Conservation (phyloP, 2,888 invertebrate species). For the Lathronympha strigana region DNA sequence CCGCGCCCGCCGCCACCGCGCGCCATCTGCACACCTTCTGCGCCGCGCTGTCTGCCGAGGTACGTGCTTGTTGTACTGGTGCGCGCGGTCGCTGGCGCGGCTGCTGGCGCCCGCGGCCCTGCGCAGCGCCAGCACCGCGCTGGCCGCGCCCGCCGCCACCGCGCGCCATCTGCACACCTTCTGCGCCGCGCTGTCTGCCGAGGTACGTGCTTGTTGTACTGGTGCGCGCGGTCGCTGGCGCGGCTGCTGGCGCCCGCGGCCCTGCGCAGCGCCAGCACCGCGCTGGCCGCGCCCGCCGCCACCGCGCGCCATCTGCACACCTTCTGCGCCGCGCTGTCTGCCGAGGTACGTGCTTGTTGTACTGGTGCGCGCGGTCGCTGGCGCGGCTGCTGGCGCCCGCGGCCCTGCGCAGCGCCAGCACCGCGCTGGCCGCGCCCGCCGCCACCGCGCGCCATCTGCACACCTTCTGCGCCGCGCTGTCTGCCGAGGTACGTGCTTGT, state of each 20-base stretch:
- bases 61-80: constrained; percentile 63
- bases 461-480: constrained; percentile 84
- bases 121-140: constrained; percentile 59
- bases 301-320: constrained; percentile 88
- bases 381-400: constrained; percentile 49
- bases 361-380: too few relatives aligned
- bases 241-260: constrained; percentile 50
- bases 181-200: constrained; percentile 77
- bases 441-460: constrained; percentile 87
- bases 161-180: constrained; percentile 88
- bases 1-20: constrained; percentile 85
- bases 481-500: constrained; percentile 62
- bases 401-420: constrained; percentile 57
- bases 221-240: constrained; percentile 64
- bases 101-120: constrained; percentile 53
- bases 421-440: constrained; percentile 79
- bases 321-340: constrained; percentile 82
- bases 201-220: constrained; percentile 65
- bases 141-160: constrained; percentile 84
- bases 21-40: constrained; percentile 88
- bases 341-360: constrained; percentile 61
- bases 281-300: constrained; percentile 82
- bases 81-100: constrained; percentile 62
- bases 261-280: constrained; percentile 59
- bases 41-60: constrained; percentile 71